Percentiles rank a stretch among this genome's conserved stretches.
Evolutionary conservation across 37 sponge, comb jelly and placozoan genomes (phyloP).

Genomic region (Cladorhizidae sp.): DNA sequence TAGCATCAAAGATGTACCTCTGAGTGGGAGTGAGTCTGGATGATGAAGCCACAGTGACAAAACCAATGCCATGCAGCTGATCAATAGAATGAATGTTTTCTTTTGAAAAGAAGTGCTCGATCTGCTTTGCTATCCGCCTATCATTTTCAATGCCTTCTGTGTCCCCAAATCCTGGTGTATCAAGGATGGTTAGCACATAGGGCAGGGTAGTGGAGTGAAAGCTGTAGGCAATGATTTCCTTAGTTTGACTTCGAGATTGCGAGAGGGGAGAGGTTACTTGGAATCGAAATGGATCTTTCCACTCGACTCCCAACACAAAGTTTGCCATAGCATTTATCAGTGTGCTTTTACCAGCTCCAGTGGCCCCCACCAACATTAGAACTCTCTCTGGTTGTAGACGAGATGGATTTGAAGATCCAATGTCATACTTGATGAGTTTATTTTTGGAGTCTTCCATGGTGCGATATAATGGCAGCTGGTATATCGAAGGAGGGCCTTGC

Average conservation of each 20-base stretch:
- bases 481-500: too few species aligned
- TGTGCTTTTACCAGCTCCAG: conserved; percentile 83
- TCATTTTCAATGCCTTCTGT: conserved; percentile 65
- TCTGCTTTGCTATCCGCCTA: conserved; percentile 24
- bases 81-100: conserved; percentile 37
- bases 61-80: conserved; percentile 58
- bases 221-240: conserved; percentile 72
- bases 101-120: conserved; percentile 55
- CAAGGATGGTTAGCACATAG: conserved; percentile 61
- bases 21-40: conserved; percentile 66
- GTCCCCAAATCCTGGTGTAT: conserved; percentile 85
- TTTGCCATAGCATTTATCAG: conserved; percentile 78
- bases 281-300: conserved; percentile 78
- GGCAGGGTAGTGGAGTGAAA: conserved; percentile 28
- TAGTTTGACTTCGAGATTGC: conserved; percentile 60
- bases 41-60: conserved; percentile 68
- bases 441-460: too few species aligned
- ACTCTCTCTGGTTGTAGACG: conserved; percentile 67
- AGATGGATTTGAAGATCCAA: too few species aligned
- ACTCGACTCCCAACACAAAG: conserved; percentile 67
- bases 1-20: conserved; percentile 64
- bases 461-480: too few species aligned
- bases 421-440: too few species aligned
- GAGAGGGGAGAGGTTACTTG: conserved; percentile 25
- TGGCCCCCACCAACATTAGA: conserved; percentile 79